phyloP scores from a whole-genome alignment of 2,797 vertebrate species.

The Sebastes matsubarae region DNA sequence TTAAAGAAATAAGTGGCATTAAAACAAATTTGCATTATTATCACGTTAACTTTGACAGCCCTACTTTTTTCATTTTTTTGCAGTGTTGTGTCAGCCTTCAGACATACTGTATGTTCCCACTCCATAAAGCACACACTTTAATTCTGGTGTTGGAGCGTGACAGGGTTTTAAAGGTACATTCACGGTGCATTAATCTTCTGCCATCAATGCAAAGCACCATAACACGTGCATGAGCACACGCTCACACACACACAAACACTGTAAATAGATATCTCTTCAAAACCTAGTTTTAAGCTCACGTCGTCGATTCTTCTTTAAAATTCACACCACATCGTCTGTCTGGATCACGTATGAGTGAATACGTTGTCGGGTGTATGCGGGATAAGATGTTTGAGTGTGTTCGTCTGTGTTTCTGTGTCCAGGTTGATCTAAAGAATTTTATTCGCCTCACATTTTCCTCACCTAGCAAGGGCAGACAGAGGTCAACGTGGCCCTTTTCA shows the following conservation, averaged over 20 bases:
- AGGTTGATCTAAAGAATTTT: neutral
- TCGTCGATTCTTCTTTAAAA: constrained; percentile 3
- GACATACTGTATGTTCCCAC: neutral
- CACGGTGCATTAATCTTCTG: constrained; percentile 6
- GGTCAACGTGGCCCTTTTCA: constrained; percentile 13
- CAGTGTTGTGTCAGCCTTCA: neutral
- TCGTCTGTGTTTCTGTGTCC: neutral
- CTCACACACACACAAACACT: neutral
- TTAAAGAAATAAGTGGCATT: too few relatives aligned
- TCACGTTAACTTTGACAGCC: too few relatives aligned
- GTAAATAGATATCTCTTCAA: neutral
- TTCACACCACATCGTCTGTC: constrained; percentile 7
- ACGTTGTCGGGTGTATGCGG: neutral
- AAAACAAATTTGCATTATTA: too few relatives aligned
- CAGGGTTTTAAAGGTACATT: constrained; percentile 18
- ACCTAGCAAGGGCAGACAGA: constrained; percentile 7
- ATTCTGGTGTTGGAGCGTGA: neutral
- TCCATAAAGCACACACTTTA: constrained; percentile 1
- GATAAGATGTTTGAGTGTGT: neutral
- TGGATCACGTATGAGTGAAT: neutral
- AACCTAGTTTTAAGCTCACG: constrained; percentile 8
- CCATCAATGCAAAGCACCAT: constrained; percentile 2
- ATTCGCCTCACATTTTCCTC: constrained; percentile 8
- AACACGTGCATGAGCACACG: neutral
- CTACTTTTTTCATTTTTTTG: neutral